Percentiles rank a stretch among this genome's conserved stretches.
Evolutionary conservation across 1,140 invertebrate species (phyloP).

Genomic region (Caligus rogercresseyi): DNA sequence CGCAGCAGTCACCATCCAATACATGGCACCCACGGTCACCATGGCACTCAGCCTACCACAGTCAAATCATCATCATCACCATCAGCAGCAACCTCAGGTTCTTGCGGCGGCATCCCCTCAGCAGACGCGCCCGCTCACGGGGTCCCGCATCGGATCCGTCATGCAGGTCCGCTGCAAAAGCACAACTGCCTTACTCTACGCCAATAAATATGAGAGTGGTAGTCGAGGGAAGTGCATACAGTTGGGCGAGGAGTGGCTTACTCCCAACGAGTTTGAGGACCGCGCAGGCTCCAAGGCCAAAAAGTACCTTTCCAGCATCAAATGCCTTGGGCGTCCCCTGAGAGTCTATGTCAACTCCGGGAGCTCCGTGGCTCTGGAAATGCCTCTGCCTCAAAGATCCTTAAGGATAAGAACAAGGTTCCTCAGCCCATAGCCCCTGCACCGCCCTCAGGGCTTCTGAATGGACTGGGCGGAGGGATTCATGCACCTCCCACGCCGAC

Average conservation of each 20-base stretch:
- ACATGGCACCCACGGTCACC: background rate
- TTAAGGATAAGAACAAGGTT: background rate
- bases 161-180: slow-evolving; percentile 16
- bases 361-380: slow-evolving; percentile 7
- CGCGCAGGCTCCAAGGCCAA: slow-evolving; percentile 17
- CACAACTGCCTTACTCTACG: slow-evolving; percentile 5
- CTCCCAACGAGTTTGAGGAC: slow-evolving; percentile 20
- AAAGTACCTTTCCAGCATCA: slow-evolving; percentile 19
- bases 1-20: background rate
- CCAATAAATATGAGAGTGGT: slow-evolving; percentile 16
- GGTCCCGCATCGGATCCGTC: slow-evolving; percentile 10
- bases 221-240: slow-evolving; percentile 19
- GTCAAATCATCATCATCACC: background rate
- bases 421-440: slow-evolving; percentile 8
- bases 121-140: background rate
- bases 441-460: background rate
- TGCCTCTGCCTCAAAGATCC: background rate
- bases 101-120: background rate
- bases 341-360: slow-evolving; percentile 17
- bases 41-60: background rate
- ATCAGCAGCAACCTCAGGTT: background rate
- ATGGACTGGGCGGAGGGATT: background rate
- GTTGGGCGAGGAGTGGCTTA: slow-evolving; percentile 18
- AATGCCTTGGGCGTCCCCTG: slow-evolving; percentile 15
- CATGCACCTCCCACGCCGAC: background rate